Evolutionary conservation across 2,797 vertebrate genomes (phyloP).

Genomic region (Sebastes taczanowskii): DNA sequence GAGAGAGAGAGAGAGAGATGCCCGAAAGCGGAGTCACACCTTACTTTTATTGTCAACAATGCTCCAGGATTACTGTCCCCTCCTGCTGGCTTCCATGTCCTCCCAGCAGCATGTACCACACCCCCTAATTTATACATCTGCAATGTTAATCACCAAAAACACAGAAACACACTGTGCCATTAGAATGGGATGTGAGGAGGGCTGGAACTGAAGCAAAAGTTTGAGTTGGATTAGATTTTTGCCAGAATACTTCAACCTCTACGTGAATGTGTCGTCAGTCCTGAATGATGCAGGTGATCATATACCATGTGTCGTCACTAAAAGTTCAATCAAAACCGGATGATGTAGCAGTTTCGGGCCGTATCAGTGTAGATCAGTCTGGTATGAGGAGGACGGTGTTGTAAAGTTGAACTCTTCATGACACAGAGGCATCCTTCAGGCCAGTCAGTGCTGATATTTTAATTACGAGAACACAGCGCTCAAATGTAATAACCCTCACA

Average conservation of each 20-base stretch:
- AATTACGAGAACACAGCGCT: neutral
- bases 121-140: constrained; percentile 14
- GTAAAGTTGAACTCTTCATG: neutral
- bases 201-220: neutral
- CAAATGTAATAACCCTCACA: neutral
- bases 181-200: neutral
- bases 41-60: constrained; percentile 68
- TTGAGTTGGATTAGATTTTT: neutral
- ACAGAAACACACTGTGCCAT: neutral
- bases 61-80: constrained; percentile 54
- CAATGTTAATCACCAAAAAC: constrained; percentile 33
- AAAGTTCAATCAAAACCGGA: neutral
- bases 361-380: neutral
- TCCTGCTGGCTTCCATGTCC: constrained; percentile 4
- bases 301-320: neutral
- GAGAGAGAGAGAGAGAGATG: constrained; percentile 50
- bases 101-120: constrained; percentile 14
- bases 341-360: neutral
- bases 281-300: neutral
- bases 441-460: neutral
- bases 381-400: neutral
- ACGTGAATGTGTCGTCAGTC: neutral
- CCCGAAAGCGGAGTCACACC: constrained; percentile 83
- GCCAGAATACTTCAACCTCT: neutral
- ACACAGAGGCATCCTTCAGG: neutral